Conservation (phyloP, 2,888 invertebrate genomes). For the Norana najaformis region DNA sequence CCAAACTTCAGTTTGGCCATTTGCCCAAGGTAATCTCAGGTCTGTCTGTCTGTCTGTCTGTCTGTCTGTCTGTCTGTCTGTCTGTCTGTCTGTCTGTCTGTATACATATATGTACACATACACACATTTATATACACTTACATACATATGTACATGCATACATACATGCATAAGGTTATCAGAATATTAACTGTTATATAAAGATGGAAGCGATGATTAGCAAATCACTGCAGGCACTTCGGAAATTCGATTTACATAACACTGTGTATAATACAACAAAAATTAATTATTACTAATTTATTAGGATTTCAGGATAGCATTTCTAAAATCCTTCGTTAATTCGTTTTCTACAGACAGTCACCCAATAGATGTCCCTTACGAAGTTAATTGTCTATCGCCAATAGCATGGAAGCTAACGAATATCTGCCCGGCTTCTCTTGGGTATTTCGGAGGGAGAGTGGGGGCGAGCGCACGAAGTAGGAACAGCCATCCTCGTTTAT, state of each 20-base stretch:
- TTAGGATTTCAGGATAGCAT: neutral
- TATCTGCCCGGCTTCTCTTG: neutral
- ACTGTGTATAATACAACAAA: too few relatives aligned
- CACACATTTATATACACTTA: neutral
- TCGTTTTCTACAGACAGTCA: neutral
- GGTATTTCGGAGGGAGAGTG: neutral
- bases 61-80: too few relatives aligned
- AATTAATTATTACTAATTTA: too few relatives aligned
- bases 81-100: neutral
- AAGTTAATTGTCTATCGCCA: neutral
- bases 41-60: too few relatives aligned
- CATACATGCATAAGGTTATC: neutral
- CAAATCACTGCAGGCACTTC: too few relatives aligned
- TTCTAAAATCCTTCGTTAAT: neutral
- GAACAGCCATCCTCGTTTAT: neutral
- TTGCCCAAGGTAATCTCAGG: too few relatives aligned
- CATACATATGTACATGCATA: neutral
- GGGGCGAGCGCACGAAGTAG: neutral
- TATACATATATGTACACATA: neutral
- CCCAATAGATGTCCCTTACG: neutral
- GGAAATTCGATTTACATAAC: too few relatives aligned
- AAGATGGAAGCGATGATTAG: too few relatives aligned
- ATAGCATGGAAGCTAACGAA: neutral
- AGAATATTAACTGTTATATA: too few relatives aligned
- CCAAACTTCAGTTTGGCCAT: too few relatives aligned